Percentiles rank a stretch among this genome's conserved stretches.
Evolutionary conservation across 1,140 invertebrate genomes (phyloP).

Genomic region (Nasonia longicornis): DNA sequence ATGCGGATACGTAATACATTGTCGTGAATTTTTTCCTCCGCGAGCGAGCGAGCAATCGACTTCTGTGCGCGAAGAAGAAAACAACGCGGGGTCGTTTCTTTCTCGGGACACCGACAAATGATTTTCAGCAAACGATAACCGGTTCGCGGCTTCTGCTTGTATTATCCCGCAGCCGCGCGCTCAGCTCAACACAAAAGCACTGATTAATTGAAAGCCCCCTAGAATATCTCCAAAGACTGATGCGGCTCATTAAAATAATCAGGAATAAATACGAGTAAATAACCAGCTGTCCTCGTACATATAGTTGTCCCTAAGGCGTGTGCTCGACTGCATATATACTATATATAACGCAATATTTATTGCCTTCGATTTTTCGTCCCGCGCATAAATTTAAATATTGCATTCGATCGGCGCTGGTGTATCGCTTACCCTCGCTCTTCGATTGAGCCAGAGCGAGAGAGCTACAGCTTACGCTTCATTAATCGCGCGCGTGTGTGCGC

Average conservation of each 20-base stretch:
- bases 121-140: constrained; percentile 19
- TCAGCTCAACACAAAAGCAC: constrained; percentile 1
- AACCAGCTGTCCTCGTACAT: background rate
- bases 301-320: background rate
- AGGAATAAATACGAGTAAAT: constrained; percentile 3
- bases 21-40: no score
- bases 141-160: background rate
- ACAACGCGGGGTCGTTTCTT: background rate
- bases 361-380: no score
- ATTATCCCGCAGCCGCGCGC: no score
- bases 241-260: constrained; percentile 26
- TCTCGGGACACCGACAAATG: background rate
- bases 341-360: no score
- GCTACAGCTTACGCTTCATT: background rate
- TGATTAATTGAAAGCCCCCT: constrained; percentile 29
- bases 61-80: background rate
- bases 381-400: background rate
- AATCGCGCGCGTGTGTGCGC: background rate
- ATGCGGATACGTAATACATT: no score
- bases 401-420: background rate
- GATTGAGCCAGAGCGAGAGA: background rate
- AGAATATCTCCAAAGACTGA: constrained; percentile 19
- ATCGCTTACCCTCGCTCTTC: background rate
- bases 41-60: no score
- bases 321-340: no score